Evolutionary conservation across 2,113 vertebrate species (phyloP).

Genomic region (Hyperopisus bebe): DNA sequence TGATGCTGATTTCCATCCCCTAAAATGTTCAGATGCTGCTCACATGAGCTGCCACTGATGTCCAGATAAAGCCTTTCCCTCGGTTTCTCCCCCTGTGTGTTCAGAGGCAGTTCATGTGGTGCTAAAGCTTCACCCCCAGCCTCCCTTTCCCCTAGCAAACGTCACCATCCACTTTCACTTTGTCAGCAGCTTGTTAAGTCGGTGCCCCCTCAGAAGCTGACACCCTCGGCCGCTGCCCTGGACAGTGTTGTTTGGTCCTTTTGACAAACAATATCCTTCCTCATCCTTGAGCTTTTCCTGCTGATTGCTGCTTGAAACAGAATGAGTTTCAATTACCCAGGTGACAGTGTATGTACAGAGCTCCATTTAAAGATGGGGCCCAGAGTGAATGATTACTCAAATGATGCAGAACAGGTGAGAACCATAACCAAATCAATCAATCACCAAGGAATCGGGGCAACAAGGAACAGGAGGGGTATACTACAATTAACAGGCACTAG

Average conservation of each 20-base stretch:
- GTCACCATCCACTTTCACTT: not conserved
- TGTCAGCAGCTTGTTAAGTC: not conserved
- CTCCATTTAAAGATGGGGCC: not conserved
- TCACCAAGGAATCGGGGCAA: not conserved
- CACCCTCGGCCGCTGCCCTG: not conserved
- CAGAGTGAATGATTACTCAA: not conserved
- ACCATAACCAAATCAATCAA: not conserved
- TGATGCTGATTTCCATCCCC: not conserved
- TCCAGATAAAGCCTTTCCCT: not conserved
- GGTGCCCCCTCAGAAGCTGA: not conserved
- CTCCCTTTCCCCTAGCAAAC: not conserved
- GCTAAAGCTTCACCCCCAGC: not conserved
- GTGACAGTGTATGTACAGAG: not conserved
- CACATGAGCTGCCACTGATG: not conserved
- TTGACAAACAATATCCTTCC: constrained; percentile 11
- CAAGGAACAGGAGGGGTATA: not conserved
- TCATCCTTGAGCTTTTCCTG: not conserved
- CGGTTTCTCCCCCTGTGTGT: not conserved
- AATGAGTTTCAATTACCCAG: not conserved
- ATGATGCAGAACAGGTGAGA: no score
- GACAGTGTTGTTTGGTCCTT: not conserved
- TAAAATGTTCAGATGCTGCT: not conserved
- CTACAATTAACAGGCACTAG: not conserved
- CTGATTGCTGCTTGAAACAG: not conserved
- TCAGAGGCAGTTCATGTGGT: not conserved